Conservation (phyloP, 2,888 invertebrate species). For the Melipona beecheii region DNA sequence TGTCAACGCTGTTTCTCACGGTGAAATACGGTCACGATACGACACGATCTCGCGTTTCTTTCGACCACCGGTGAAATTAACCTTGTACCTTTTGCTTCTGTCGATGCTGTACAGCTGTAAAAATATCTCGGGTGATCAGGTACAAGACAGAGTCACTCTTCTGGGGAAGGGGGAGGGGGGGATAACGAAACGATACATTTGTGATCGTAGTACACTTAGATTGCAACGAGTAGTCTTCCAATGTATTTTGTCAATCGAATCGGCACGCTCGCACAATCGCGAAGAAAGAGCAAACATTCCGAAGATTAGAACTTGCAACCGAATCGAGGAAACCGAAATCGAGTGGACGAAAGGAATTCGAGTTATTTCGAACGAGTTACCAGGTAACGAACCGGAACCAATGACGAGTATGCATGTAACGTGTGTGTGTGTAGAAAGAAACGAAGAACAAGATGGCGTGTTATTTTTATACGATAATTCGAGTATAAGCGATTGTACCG, state of each 20-base stretch:
- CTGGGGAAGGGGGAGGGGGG: no score
- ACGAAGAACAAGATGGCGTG: conserved; percentile 77
- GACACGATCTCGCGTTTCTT: conserved; percentile 31
- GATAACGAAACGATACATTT: no score
- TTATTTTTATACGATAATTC: conserved; percentile 81
- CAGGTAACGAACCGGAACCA: conserved; percentile 68
- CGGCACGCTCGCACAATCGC: not conserved
- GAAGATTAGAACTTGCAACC: not conserved
- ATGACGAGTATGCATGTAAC: conserved; percentile 50
- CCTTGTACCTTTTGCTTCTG: not conserved
- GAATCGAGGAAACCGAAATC: not conserved
- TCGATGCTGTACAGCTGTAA: not conserved
- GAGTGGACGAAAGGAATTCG: conserved; percentile 57
- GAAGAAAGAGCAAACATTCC: not conserved
- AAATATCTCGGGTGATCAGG: conserved; percentile 19
- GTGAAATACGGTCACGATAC: not conserved
- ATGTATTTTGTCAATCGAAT: not conserved
- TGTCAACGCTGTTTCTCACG: not conserved
- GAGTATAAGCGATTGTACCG: conserved; percentile 72
- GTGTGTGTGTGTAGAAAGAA: conserved; percentile 62
- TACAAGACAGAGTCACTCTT: not conserved
- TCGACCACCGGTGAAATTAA: conserved; percentile 3
- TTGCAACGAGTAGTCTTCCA: not conserved
- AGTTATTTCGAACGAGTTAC: not conserved
- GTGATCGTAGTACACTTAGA: no score